Evolutionary conservation across 2,113 vertebrate genomes (phyloP), one percentile per base, ranked within the genome.

Genomic region (Charadrius vociferus): DNA sequence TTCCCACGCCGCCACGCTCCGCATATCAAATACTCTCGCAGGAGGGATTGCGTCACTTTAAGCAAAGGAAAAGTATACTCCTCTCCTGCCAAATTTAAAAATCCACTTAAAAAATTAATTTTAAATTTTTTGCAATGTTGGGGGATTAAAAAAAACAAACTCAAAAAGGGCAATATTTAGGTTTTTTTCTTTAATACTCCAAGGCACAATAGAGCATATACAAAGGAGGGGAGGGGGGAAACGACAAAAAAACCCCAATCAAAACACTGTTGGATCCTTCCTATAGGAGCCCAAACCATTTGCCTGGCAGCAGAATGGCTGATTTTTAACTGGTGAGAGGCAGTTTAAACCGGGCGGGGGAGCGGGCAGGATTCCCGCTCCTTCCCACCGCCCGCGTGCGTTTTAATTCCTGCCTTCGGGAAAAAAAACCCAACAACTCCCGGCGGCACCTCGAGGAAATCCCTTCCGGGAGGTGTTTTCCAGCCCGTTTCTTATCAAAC

Each of bases 251-350:
- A 47, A 47, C 21, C 21, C 10, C 96, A 97, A 95, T 88, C 9
- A 34, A 32, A 77, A 97, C 75, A 94, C 59, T 96, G 94, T 78
- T 92, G 92, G 96, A 90, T 87, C 61, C 63, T 96, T 97, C 95
- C 95, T 91, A 87, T 39, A 97, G 90, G 86, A 97, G 94, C 93
- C 90, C 80, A 88, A 97, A 91, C 22, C 81, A 45, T 61, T 84
- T 90, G 92, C 84, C 91, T 37, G 75, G 86, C 80, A 97, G 96
- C 77, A 96, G 97, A 97, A 97, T 15, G 85, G 91, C 62, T 81
- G 91, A 71, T 90, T 97, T 97, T 84, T 96, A 96, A 96, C 92
- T 96, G 43, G 32, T 95, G 72, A 45, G 90, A 80, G 72, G 83
- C 18, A 58, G 72, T 37, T 21, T 0, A 12, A 9, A 11, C 19